Evolutionary conservation across 1,140 invertebrate genomes (phyloP).

Genomic region (Triops cancriformis): DNA sequence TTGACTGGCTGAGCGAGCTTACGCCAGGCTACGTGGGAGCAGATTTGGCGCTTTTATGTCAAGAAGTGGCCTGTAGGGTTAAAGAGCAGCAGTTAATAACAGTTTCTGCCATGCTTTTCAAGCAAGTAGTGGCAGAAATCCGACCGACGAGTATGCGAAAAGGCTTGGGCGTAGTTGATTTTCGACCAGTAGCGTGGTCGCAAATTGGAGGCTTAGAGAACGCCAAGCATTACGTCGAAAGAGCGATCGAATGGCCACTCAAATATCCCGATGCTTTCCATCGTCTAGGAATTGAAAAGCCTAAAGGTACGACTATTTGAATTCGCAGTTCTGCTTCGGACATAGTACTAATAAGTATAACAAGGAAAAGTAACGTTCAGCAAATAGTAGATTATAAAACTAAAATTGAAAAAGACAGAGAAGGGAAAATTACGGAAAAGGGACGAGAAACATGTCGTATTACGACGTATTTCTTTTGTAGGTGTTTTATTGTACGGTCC

Average conservation of each 20-base stretch:
- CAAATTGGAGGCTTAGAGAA: conserved; percentile 56
- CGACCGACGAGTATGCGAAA: conserved; percentile 48
- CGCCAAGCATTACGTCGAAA: conserved; percentile 51
- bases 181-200: conserved; percentile 44
- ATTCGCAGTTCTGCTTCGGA: too few relatives aligned
- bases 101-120: conserved; percentile 27
- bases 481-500: conserved; percentile 64
- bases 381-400: conserved; percentile 5
- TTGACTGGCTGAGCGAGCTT: conserved; percentile 36
- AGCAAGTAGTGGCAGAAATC: conserved; percentile 36
- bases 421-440: background rate
- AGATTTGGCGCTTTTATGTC: conserved; percentile 41
- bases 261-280: conserved; percentile 51
- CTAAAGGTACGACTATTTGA: conserved; percentile 41
- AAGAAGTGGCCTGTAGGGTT: conserved; percentile 36
- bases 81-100: conserved; percentile 11
- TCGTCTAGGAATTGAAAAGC: conserved; percentile 49
- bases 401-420: background rate
- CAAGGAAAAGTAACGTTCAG: too few relatives aligned
- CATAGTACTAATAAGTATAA: background rate
- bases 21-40: conserved; percentile 47
- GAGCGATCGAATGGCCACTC: conserved; percentile 56
- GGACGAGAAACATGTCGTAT: too few relatives aligned
- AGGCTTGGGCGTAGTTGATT: conserved; percentile 45
- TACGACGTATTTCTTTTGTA: conserved; percentile 34